phyloP scores from a whole-genome alignment of 2,113 vertebrate genomes.

The Salvelinus sp. region DNA sequence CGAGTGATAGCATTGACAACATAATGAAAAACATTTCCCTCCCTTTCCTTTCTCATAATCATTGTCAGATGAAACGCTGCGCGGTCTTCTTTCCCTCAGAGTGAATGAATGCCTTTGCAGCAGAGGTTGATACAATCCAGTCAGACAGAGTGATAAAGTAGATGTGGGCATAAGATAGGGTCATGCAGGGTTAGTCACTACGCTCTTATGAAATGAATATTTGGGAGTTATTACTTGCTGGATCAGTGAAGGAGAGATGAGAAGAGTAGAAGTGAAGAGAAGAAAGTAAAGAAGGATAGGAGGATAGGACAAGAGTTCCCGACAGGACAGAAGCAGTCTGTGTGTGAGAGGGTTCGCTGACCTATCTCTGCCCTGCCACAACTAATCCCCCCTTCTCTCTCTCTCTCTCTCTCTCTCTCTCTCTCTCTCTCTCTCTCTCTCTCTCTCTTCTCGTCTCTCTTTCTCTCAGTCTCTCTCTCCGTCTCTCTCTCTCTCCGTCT shows the following conservation, averaged over 20 bases:
- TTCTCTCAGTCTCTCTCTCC: too few species aligned
- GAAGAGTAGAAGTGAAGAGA: background rate
- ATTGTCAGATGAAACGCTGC: constrained; percentile 45
- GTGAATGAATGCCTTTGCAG: too few species aligned
- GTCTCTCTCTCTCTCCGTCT: too few species aligned
- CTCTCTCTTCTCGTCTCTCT: too few species aligned
- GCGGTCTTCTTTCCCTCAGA: too few species aligned
- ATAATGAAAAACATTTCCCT: constrained; percentile 22
- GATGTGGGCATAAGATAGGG: constrained; percentile 9
- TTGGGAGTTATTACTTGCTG: too few species aligned
- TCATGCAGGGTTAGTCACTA: background rate
- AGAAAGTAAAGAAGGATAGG: background rate
- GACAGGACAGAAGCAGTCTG: background rate
- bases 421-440: too few species aligned
- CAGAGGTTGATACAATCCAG: background rate
- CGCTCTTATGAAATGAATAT: background rate
- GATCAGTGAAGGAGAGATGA: background rate
- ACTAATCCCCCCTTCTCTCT: too few species aligned
- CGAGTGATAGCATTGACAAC: constrained; percentile 34
- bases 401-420: too few species aligned
- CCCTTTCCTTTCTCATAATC: constrained; percentile 47
- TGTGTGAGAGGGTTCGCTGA: constrained; percentile 10
- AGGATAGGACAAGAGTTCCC: constrained; percentile 4
- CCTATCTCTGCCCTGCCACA: background rate
- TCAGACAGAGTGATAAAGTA: constrained; percentile 21